phyloP scores from a whole-genome alignment of 2,113 vertebrate genomes.

The Romanogobio albipinnatus region DNA sequence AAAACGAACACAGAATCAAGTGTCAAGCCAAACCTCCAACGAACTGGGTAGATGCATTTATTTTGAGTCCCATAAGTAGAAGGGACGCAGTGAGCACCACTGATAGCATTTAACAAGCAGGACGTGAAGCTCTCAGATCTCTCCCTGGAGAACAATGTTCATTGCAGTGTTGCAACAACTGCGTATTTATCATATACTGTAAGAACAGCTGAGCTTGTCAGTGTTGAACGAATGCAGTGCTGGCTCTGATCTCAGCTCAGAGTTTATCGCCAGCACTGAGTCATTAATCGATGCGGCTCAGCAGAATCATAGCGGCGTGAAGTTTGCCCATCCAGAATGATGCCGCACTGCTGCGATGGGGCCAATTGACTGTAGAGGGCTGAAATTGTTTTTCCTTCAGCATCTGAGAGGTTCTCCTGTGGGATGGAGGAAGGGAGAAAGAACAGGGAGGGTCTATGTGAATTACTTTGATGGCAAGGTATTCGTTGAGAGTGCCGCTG shows the following conservation, averaged over 20 bases:
- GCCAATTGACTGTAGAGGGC: conserved; percentile 36
- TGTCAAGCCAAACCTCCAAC: background rate
- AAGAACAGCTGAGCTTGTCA: conserved; percentile 21
- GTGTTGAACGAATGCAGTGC: conserved; percentile 1
- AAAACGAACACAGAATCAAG: conserved; percentile 4
- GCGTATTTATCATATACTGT: background rate
- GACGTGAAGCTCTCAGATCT: background rate
- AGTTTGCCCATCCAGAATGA: conserved; percentile 47
- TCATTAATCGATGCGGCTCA: conserved; percentile 47
- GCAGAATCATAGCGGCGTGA: conserved; percentile 41
- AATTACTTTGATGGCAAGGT: conserved; percentile 26
- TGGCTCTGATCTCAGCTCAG: conserved; percentile 35
- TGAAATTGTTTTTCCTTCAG: conserved; percentile 45
- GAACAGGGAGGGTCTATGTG: background rate
- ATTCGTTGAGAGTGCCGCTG: background rate
- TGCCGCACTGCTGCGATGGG: conserved; percentile 21
- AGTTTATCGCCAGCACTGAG: conserved; percentile 42
- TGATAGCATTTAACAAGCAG: background rate
- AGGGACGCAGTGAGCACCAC: background rate
- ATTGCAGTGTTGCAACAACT: conserved; percentile 10
- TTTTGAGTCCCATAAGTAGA: background rate
- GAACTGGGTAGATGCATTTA: background rate
- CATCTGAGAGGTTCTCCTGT: conserved; percentile 46
- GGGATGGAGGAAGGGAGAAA: background rate
- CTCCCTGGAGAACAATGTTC: conserved; percentile 18